phyloP scores from a whole-genome alignment of 2,888 invertebrate genomes.

The Ectemnius cavifrons region DNA sequence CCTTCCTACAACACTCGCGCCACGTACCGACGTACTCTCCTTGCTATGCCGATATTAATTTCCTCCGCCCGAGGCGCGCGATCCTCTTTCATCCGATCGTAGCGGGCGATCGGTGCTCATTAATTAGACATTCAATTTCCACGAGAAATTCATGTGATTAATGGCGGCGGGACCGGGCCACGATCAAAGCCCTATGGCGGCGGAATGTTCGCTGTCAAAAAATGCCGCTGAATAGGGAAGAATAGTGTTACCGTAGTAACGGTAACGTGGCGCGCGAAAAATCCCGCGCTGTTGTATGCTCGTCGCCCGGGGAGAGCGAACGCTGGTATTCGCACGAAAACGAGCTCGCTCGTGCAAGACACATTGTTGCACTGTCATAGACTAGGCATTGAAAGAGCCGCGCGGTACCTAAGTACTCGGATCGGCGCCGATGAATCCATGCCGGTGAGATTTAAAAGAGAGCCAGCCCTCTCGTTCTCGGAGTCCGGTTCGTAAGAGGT shows the following conservation, averaged over 20 bases:
- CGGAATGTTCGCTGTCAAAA: neutral
- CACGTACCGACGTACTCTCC: constrained; percentile 18
- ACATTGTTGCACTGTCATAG: neutral
- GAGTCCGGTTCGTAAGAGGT: no score
- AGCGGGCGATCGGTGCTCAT: constrained; percentile 41
- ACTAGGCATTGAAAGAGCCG: neutral
- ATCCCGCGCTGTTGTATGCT: neutral
- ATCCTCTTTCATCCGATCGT: constrained; percentile 49
- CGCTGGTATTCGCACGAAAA: constrained; percentile 7
- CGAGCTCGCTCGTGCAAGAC: constrained; percentile 11
- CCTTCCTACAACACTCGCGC: neutral
- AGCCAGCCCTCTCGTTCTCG: neutral
- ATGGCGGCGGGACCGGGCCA: constrained; percentile 16
- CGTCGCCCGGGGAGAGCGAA: neutral
- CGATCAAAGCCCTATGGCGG: constrained; percentile 38
- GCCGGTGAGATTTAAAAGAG: constrained; percentile 9
- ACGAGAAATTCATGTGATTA: constrained; percentile 41
- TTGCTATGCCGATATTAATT: constrained; percentile 54
- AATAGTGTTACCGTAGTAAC: constrained; percentile 28
- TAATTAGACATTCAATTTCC: constrained; percentile 56
- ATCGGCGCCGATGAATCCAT: no score
- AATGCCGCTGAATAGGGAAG: constrained; percentile 6
- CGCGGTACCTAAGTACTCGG: no score
- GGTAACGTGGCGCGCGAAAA: constrained; percentile 23
- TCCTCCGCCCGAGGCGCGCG: constrained; percentile 18